Base-by-base conservation (phyloP, 2,113 vertebrate genomes). In the Gobiocypris rarus region DNA sequence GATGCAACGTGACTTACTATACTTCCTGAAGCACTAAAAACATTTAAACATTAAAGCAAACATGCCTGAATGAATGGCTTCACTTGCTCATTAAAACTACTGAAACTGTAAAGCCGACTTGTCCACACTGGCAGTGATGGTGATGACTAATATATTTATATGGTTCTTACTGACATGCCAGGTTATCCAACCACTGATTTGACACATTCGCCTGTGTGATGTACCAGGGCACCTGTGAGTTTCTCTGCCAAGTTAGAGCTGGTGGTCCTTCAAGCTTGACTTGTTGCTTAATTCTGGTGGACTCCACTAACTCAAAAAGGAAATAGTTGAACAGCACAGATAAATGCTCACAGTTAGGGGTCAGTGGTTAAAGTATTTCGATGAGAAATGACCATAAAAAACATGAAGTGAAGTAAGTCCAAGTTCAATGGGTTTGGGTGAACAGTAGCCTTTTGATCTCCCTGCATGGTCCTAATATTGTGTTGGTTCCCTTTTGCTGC, bases 371-470 rank as follows among this genome's bases (percentile, higher is more conserved):
- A 88, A 75, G 79, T 80, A 81, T 85, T 85, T 88, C 71, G 80
- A 54, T 81, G 67, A 78, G 69, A 88, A 86, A 65, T 78, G 84
- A 85, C 52, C 15, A 85, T 67, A 59, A n/a, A 84, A 63, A 81
- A 54, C 75, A 63, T 56, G 38, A 67, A 77, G 26, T 43, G n/a
- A 83, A 50, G 34, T 54, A 14, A 48, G 17, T 84, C 82, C 50
- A 41, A 85, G 86, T 86, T 86, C 65, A 84, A 54, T 24, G 70
- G 41, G 87, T 82, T 88, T 75, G 77, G 45, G 24, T 84, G 61
- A 82, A 70, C 52, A 59, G 83, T 56, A 81, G 69, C 22, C 28
- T 24, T 81, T 65, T 54, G 41, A 73, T 75, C 50, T 56, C 31
- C 19, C 9, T 41, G 38, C 38, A 38, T 38, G n/a, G n/a, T n/a